Evolutionary conservation across 2,888 invertebrate species (phyloP), one percentile per base, ranked within the genome.

Genomic region (Macrostomum cliftonense): DNA sequence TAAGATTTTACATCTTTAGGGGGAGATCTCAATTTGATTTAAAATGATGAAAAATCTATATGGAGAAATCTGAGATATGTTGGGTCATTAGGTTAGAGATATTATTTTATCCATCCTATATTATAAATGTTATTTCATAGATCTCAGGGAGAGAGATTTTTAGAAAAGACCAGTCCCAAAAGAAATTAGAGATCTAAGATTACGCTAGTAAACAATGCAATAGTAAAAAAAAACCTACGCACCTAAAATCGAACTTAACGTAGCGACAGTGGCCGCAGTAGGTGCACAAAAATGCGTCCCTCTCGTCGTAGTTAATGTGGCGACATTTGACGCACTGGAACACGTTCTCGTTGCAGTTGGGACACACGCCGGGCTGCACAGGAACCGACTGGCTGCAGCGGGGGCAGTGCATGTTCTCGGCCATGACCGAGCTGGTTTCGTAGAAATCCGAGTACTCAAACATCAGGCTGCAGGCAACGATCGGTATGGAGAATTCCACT

Each of bases 191-290:
- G n/a, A n/a, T n/a, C n/a, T n/a, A n/a, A n/a, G n/a, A n/a, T n/a
- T n/a, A n/a, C n/a, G n/a, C n/a, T n/a, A n/a, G n/a, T n/a, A n/a
- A n/a, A n/a, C n/a, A n/a, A n/a, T n/a, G n/a, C 28, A 28, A 28
- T 28, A 28, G 9, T 28, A 28, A 7, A 9, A 7, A 28, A 28
- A 28, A 28, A 4, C 9, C 5, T 28, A n/a, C n/a, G n/a, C 9
- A 28, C 28, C 28, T 28, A 71, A 89, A 87, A 72, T 97, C 95
- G 69, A 95, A 93, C 72, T 95, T 91, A 37, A 93, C 95, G 71
- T 95, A 95, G 73, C 95, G 95, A 74, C 95, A 97, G 74, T 89
- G 95, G 1, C 95, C 95, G 71, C 97, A 97, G 4, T 91, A 84
- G 71, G 93, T 93, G 65, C 97, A 97, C 20, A 97, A 74, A 77